Conservation (phyloP, 2,113 vertebrate genomes). For the Gnathonemus longibarbis region DNA sequence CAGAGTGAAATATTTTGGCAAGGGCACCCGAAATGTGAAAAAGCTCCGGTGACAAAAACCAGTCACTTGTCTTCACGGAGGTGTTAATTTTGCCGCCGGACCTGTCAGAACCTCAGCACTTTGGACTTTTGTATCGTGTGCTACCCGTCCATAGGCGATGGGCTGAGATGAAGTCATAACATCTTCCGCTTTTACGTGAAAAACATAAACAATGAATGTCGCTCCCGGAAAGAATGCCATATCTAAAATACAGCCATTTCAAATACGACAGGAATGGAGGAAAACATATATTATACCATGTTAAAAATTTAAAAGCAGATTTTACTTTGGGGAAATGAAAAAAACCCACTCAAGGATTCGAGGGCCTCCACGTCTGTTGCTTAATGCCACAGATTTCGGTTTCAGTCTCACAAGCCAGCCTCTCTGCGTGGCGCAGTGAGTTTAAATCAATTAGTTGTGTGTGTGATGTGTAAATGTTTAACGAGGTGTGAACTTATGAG, state of each 20-base stretch:
- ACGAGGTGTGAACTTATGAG: slow-evolving; percentile 55
- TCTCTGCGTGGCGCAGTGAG: neutral
- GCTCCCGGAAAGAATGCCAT: neutral
- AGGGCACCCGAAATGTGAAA: slow-evolving; percentile 31
- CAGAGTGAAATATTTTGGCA: slow-evolving; percentile 37
- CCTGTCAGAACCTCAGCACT: neutral
- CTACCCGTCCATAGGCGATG: neutral
- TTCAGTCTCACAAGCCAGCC: neutral
- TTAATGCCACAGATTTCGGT: neutral
- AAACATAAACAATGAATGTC: neutral
- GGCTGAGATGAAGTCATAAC: slow-evolving; percentile 15
- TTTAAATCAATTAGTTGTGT: slow-evolving; percentile 39
- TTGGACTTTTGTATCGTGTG: neutral
- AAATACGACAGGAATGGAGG: neutral
- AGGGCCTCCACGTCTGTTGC: neutral
- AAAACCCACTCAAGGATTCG: neutral
- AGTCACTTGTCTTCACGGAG: neutral
- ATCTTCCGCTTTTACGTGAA: neutral
- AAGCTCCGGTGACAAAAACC: slow-evolving; percentile 26
- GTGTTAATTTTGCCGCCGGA: neutral
- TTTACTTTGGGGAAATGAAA: neutral
- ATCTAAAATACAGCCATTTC: neutral
- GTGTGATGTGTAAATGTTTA: slow-evolving; percentile 46
- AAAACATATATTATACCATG: neutral
- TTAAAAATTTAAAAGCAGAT: slow-evolving; percentile 6